Evolutionary conservation across 2,113 vertebrate genomes (phyloP).

Genomic region (Acanthochromis polyacanthus): DNA sequence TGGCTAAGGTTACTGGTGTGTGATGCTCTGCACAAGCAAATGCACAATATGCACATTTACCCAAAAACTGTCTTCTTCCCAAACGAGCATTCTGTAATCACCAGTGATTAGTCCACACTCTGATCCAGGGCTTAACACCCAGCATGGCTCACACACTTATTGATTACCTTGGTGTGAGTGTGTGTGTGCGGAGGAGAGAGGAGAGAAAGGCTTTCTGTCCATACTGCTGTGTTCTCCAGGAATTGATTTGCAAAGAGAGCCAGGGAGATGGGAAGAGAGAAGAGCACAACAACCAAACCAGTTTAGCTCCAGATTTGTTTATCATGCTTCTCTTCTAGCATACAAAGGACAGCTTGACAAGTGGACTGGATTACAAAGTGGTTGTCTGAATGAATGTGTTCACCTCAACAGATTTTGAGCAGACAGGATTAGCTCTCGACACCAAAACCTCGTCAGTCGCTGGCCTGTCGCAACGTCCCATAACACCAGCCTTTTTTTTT

Average conservation of each 20-base stretch:
- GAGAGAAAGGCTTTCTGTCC: conserved; percentile 36
- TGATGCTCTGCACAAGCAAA: conserved; percentile 31
- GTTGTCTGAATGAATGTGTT: conserved; percentile 5
- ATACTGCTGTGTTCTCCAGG: conserved; percentile 32
- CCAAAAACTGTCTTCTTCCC: conserved; percentile 17
- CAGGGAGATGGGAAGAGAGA: conserved; percentile 17
- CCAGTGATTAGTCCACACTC: conserved; percentile 65
- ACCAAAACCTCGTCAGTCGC: conserved; percentile 20
- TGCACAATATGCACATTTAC: conserved; percentile 46
- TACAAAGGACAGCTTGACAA: background rate
- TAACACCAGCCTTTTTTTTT: conserved; percentile 13
- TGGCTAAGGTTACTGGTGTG: conserved; percentile 42
- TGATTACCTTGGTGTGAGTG: conserved; percentile 46
- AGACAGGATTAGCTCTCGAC: conserved; percentile 21
- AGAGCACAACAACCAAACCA: conserved; percentile 23
- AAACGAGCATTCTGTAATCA: conserved; percentile 63
- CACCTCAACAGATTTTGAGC: conserved; percentile 16
- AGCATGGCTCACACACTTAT: conserved; percentile 51
- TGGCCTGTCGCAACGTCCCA: conserved; percentile 35
- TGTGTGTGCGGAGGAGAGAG: conserved; percentile 10
- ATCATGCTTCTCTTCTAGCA: background rate
- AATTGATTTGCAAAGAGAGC: conserved; percentile 63
- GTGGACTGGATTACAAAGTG: conserved; percentile 22
- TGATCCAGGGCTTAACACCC: conserved; percentile 63
- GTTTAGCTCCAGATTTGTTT: conserved; percentile 34